Conservation (phyloP, 2,888 invertebrate species). For the Protonemura montana region DNA sequence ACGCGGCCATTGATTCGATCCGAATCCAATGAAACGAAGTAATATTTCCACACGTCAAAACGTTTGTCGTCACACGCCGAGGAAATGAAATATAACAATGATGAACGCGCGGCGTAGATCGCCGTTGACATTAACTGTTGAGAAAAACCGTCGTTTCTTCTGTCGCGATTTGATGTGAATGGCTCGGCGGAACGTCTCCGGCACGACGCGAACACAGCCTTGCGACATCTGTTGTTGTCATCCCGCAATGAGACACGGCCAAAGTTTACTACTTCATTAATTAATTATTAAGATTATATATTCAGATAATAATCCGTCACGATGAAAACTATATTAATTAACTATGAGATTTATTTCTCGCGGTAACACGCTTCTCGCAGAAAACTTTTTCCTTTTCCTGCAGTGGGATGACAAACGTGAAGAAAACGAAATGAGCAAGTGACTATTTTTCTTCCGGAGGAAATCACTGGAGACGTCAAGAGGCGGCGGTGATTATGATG, state of each 20-base stretch:
- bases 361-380: too few species aligned
- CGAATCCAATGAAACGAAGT: not conserved
- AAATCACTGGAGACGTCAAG: not conserved
- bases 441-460: not conserved
- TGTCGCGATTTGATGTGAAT: not conserved
- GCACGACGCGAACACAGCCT: not conserved
- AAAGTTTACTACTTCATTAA: slow-evolving; percentile 1
- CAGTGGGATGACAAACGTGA: not conserved
- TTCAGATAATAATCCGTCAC: not conserved
- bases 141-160: not conserved
- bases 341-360: not conserved
- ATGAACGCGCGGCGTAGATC: not conserved
- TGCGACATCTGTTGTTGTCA: not conserved
- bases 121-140: too few species aligned
- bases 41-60: not conserved
- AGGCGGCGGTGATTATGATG: slow-evolving; percentile 7
- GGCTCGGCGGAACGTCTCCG: not conserved
- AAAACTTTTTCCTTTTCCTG: not conserved
- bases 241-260: not conserved
- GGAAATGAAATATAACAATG: not conserved
- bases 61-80: not conserved
- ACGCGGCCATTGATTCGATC: not conserved
- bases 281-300: not conserved
- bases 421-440: not conserved
- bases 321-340: not conserved